Conservation (phyloP, 2,113 vertebrate genomes). For the Datnioides undecimradiatus region DNA sequence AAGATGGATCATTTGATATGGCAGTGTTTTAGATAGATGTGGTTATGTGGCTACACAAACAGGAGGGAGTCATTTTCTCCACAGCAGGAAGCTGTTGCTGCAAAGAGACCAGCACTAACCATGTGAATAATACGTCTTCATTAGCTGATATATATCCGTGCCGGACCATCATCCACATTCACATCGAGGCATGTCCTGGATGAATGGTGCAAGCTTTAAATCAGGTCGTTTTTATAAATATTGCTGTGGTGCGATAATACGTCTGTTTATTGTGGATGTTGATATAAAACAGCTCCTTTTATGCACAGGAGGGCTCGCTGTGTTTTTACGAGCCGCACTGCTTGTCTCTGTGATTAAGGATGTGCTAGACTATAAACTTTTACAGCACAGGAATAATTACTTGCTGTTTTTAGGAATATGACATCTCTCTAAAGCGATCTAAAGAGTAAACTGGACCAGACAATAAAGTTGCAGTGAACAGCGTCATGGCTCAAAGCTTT, state of each 20-base stretch:
- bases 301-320: constrained; percentile 41
- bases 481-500: constrained; percentile 29
- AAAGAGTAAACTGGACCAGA: constrained; percentile 32
- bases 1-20: constrained; percentile 61
- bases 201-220: constrained; percentile 24
- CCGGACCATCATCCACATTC: constrained; percentile 19
- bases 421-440: constrained; percentile 49
- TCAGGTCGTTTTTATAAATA: constrained; percentile 43
- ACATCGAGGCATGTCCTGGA: constrained; percentile 2
- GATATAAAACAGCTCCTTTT: constrained; percentile 60
- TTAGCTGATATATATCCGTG: constrained; percentile 45
- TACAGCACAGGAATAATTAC: constrained; percentile 73
- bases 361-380: constrained; percentile 73
- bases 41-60: constrained; percentile 56
- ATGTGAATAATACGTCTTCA: constrained; percentile 54
- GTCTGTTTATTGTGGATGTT: constrained; percentile 46
- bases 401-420: constrained; percentile 66
- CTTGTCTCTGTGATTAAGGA: constrained; percentile 75
- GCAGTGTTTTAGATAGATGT: constrained; percentile 53
- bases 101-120: constrained; percentile 42
- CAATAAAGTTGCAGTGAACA: constrained; percentile 24
- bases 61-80: constrained; percentile 61
- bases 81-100: constrained; percentile 26
- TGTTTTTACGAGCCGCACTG: constrained; percentile 67
- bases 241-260: constrained; percentile 16